phyloP scores from a whole-genome alignment of 2,113 vertebrate genomes.

The Lontra canadensis region DNA sequence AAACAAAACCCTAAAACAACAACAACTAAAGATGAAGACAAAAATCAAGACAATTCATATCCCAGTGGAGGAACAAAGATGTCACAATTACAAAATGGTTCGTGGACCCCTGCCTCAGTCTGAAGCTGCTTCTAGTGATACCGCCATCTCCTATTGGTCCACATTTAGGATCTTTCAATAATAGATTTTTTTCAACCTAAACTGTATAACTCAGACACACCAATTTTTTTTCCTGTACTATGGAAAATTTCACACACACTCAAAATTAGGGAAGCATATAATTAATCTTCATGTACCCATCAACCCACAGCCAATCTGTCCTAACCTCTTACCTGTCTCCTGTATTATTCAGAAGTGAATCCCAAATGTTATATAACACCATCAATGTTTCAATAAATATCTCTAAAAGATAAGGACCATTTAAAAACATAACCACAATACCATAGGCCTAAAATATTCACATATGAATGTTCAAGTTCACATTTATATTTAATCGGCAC shows the following conservation, averaged over 20 bases:
- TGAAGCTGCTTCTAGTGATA: background rate
- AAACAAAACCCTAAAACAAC: background rate
- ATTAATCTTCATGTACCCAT: background rate
- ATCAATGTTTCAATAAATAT: slow-evolving; percentile 45
- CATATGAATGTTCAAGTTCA: background rate
- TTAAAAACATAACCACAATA: background rate
- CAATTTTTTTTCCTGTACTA: background rate
- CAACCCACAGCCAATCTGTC: background rate
- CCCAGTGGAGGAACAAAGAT: background rate
- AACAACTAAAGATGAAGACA: background rate
- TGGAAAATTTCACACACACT: slow-evolving; percentile 19
- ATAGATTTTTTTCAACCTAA: background rate
- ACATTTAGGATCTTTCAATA: background rate
- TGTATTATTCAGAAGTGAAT: slow-evolving; percentile 24
- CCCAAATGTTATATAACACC: background rate
- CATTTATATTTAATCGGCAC: slow-evolving; percentile 3
- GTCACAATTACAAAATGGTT: background rate
- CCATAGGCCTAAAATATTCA: background rate
- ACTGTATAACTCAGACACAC: background rate
- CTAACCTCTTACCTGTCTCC: background rate
- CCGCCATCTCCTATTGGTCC: too few species aligned
- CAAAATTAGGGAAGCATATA: background rate
- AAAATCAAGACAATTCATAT: background rate
- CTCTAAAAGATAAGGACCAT: slow-evolving; percentile 28
- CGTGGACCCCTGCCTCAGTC: background rate